A percentile compares a stretch with the other conserved stretches of the same genome.
Evolutionary conservation across 2,888 invertebrate species (phyloP).

Genomic region (Apantesis nais): DNA sequence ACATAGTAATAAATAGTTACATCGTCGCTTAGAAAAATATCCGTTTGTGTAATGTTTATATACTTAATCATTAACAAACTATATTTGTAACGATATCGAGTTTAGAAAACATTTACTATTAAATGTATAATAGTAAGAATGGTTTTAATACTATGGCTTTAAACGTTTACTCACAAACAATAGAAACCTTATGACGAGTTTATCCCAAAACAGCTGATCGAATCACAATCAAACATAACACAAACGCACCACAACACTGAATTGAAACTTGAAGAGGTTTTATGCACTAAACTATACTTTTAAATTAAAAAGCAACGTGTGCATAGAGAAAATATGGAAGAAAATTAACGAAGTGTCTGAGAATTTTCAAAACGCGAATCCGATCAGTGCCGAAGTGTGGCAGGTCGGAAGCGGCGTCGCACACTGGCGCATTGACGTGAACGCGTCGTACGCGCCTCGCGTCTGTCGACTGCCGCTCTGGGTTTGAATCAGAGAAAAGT

Average conservation of each 20-base stretch:
- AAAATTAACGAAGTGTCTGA: constrained; percentile 51
- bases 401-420: constrained; percentile 73
- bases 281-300: constrained; percentile 66
- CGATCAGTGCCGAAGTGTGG: constrained; percentile 66
- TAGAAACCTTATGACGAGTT: constrained; percentile 60
- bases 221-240: constrained; percentile 62
- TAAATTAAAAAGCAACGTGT: constrained; percentile 69
- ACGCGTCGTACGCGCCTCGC: constrained; percentile 53
- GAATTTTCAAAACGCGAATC: constrained; percentile 56
- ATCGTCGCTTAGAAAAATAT: not conserved
- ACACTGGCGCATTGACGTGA: constrained; percentile 70
- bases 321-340: constrained; percentile 44
- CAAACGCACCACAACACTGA: constrained; percentile 50
- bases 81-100: not conserved
- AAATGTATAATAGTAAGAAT: not conserved
- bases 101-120: not conserved
- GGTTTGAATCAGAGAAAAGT: constrained; percentile 74
- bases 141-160: not conserved
- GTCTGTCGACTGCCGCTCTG: constrained; percentile 42
- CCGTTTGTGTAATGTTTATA: not conserved
- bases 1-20: not conserved
- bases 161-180: constrained; percentile 37
- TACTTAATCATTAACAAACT: not conserved
- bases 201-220: constrained; percentile 65
- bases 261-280: constrained; percentile 25